phyloP scores from a whole-genome alignment of 1,140 invertebrate genomes.

The Brachionus calyciflorus region DNA sequence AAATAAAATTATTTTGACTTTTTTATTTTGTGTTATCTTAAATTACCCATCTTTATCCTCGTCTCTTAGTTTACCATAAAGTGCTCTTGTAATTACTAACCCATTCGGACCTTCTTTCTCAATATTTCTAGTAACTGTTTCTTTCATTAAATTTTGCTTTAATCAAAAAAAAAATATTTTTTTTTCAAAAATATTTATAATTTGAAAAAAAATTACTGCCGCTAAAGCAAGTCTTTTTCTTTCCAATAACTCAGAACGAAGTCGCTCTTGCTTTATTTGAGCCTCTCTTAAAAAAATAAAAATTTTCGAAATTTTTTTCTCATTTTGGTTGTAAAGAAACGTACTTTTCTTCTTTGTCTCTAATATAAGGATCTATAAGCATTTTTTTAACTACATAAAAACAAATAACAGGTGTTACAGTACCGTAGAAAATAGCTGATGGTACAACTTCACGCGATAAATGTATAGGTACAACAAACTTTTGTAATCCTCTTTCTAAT shows the following conservation, averaged over 20 bases:
- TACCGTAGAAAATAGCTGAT: slow-evolving; percentile 86
- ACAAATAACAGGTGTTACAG: slow-evolving; percentile 75
- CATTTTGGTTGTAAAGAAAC: background rate
- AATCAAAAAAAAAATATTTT: slow-evolving; percentile 36
- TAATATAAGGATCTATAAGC: slow-evolving; percentile 79
- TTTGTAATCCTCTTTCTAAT: slow-evolving; percentile 78
- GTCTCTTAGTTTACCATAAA: slow-evolving; percentile 65
- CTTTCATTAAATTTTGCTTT: slow-evolving; percentile 75
- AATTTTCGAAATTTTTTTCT: background rate
- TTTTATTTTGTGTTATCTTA: background rate
- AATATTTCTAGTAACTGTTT: slow-evolving; percentile 60
- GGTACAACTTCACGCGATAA: slow-evolving; percentile 83
- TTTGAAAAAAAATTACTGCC: slow-evolving; percentile 33
- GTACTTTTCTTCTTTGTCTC: slow-evolving; percentile 72
- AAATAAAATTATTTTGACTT: background rate
- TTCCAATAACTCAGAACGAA: background rate
- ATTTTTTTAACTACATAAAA: slow-evolving; percentile 70
- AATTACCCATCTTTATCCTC: slow-evolving; percentile 18
- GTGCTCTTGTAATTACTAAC: slow-evolving; percentile 78
- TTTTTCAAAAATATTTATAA: slow-evolving; percentile 41
- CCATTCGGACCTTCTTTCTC: slow-evolving; percentile 70
- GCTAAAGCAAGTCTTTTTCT: slow-evolving; percentile 37
- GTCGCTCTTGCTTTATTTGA: slow-evolving; percentile 6
- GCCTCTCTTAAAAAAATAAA: slow-evolving; percentile 5
- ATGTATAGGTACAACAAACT: slow-evolving; percentile 82